These are phyloP conservation scores for Gastrophysa polygoni DNA, from an alignment of 2,888 invertebrate genomes.

Conservation along the genomic window DNA sequence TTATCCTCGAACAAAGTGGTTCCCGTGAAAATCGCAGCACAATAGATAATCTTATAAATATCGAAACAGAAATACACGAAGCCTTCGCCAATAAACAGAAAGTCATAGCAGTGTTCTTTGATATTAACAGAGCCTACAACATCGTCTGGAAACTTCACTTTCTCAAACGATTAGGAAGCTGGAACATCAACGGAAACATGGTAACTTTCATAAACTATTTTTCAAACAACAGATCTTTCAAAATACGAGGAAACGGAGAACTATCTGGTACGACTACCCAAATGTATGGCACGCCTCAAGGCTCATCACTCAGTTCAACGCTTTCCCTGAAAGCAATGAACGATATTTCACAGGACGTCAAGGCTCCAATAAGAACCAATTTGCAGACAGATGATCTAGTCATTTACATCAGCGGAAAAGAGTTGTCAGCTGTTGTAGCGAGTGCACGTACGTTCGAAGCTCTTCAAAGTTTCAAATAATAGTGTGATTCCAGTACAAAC, in stretches of 20 bases:
- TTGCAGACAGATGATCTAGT: too few relatives aligned
- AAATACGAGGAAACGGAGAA: background rate
- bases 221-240: background rate
- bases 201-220: background rate
- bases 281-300: too few relatives aligned
- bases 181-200: background rate
- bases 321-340: too few relatives aligned
- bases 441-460: too few relatives aligned
- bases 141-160: background rate
- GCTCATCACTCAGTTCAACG: too few relatives aligned
- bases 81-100: constrained; percentile 9
- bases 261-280: too few relatives aligned
- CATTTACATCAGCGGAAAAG: too few relatives aligned
- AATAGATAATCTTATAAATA: background rate
- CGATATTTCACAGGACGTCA: too few relatives aligned
- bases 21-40: background rate
- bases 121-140: constrained; percentile 1
- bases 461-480: too few relatives aligned
- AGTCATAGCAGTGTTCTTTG: constrained; percentile 5
- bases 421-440: too few relatives aligned
- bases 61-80: constrained; percentile 1
- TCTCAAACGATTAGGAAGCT: background rate
- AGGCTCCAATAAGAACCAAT: too few relatives aligned
- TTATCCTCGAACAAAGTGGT: background rate
- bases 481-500: too few relatives aligned